Percentiles rank a stretch among this genome's conserved stretches.
Evolutionary conservation across 2,113 vertebrate species (phyloP).

Genomic region (Struthio camelus): DNA sequence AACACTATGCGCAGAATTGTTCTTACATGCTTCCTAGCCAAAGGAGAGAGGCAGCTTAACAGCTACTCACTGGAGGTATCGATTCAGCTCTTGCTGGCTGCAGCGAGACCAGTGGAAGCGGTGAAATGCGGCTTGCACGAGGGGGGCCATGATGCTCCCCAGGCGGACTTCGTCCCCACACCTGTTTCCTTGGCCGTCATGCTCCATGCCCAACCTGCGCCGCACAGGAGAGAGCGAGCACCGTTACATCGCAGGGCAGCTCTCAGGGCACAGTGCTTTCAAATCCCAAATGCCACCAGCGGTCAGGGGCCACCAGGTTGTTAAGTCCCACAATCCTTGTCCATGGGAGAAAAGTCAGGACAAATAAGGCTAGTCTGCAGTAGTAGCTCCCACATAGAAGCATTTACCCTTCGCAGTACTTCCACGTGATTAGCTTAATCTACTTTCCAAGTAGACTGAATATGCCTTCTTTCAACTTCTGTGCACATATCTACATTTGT

Average conservation of each 20-base stretch:
- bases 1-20: rapidly evolving
- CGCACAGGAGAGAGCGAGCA: background rate
- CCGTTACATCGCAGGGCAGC: background rate
- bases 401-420: background rate
- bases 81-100: slow-evolving; percentile 95
- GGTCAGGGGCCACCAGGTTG: background rate
- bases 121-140: slow-evolving; percentile 97
- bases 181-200: slow-evolving; percentile 95
- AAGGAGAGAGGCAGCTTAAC: background rate
- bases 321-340: background rate
- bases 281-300: background rate
- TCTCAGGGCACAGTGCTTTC: rapidly evolving
- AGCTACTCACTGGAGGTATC: slow-evolving; percentile 92
- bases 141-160: slow-evolving; percentile 98
- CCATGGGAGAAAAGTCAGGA: background rate
- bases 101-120: slow-evolving; percentile 98
- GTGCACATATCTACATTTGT: background rate
- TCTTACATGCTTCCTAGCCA: background rate
- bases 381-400: background rate
- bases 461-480: background rate
- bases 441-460: background rate
- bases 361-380: background rate
- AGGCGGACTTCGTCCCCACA: slow-evolving; percentile 96
- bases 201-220: slow-evolving; percentile 95
- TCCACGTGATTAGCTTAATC: background rate